phyloP scores from a whole-genome alignment of 1,140 invertebrate genomes.

The Myzus persicae region DNA sequence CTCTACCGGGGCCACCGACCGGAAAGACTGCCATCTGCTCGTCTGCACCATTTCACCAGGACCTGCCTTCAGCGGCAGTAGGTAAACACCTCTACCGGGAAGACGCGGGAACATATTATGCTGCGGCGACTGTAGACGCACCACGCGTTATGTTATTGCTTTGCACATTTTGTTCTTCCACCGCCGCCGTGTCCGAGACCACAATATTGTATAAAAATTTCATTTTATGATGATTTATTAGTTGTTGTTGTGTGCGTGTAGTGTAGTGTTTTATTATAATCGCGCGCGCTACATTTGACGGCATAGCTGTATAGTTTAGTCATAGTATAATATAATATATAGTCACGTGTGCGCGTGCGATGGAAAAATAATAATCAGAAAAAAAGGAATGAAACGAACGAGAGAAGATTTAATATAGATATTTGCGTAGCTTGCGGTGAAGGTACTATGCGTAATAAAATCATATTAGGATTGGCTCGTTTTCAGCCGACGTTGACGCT shows the following conservation, averaged over 20 bases:
- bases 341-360: neutral
- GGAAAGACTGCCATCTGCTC: too few relatives aligned
- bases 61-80: neutral
- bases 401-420: neutral
- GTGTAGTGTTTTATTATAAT: neutral
- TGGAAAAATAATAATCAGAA: neutral
- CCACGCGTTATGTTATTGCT: neutral
- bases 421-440: slow-evolving; percentile 50
- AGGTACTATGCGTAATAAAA: slow-evolving; percentile 58
- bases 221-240: neutral
- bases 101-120: neutral
- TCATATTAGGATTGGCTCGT: slow-evolving; percentile 58
- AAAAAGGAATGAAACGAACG: neutral
- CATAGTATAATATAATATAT: neutral
- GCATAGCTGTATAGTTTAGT: neutral
- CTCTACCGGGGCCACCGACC: neutral
- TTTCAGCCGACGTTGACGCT: slow-evolving; percentile 58
- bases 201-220: neutral
- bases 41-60: neutral
- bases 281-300: neutral
- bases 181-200: neutral
- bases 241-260: neutral
- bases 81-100: neutral
- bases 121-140: neutral
- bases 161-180: neutral